Percentiles rank a stretch among this genome's conserved stretches.
phyloP scores from a whole-genome alignment of 2,113 vertebrate genomes.

The Thryonomys swinderianus region DNA sequence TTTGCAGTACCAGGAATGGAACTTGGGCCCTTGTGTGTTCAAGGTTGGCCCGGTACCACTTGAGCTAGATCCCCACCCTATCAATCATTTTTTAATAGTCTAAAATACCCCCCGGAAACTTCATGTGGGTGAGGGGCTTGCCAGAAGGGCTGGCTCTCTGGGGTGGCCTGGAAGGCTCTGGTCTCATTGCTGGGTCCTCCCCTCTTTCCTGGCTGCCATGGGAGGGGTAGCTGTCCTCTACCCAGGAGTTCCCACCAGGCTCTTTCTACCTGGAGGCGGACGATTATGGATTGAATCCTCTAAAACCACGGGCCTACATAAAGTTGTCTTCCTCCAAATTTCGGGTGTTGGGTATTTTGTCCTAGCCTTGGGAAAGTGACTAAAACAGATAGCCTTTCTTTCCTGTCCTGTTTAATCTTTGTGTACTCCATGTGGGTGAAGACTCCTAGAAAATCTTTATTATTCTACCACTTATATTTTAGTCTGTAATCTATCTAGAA shows the following conservation, averaged over 20 bases:
- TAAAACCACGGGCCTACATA: background rate
- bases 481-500: background rate
- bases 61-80: too few species aligned
- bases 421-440: slow-evolving; percentile 7
- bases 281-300: background rate
- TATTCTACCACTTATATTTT: background rate
- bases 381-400: background rate
- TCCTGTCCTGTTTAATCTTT: background rate
- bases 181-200: background rate
- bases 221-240: background rate
- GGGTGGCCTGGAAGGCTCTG: background rate
- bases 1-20: too few species aligned
- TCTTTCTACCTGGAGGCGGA: background rate
- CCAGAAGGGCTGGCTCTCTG: background rate
- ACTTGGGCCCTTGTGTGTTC: too few species aligned
- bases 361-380: background rate
- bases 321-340: background rate
- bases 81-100: background rate
- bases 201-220: background rate
- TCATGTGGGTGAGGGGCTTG: background rate
- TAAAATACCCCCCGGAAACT: background rate
- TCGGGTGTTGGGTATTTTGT: background rate
- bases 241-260: background rate
- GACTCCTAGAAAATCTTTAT: background rate
- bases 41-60: too few species aligned